These are phyloP conservation scores for Polydrusus pterygomalis DNA, from an alignment of 2,888 invertebrate species.

Conservation along the genomic window DNA sequence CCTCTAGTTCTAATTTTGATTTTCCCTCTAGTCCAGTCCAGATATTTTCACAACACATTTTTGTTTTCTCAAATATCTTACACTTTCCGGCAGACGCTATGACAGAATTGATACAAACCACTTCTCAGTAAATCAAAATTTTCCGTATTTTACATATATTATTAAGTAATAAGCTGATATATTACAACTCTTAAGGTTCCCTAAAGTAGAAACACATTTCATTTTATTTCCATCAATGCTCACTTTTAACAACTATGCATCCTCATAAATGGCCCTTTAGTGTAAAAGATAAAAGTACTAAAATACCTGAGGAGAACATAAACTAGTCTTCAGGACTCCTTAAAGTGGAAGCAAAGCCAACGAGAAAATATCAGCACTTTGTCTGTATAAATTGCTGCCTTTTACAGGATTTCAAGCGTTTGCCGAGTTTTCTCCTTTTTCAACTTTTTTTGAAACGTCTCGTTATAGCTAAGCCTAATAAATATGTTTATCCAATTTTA, in stretches of 20 bases:
- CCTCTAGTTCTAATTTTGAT: too few species aligned
- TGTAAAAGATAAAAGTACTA: slow-evolving; percentile 6
- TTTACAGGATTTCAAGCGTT: neutral
- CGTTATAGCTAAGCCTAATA: neutral
- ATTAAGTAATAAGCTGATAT: too few species aligned
- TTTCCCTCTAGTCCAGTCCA: too few species aligned
- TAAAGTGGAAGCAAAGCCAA: slow-evolving; percentile 23
- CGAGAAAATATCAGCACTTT: slow-evolving; percentile 20
- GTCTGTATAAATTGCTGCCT: neutral
- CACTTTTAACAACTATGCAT: slow-evolving; percentile 5
- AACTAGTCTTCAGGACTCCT: slow-evolving; percentile 10
- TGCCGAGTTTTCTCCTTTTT: neutral
- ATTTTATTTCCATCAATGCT: neutral
- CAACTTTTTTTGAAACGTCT: neutral
- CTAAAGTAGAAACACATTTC: neutral
- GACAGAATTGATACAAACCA: too few species aligned
- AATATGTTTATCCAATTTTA: neutral
- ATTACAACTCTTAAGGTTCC: too few species aligned
- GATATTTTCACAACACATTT: too few species aligned
- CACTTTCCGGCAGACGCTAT: too few species aligned
- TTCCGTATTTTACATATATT: too few species aligned
- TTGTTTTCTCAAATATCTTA: too few species aligned
- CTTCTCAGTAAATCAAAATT: too few species aligned
- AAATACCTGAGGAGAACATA: slow-evolving; percentile 12
- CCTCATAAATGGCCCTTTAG: slow-evolving; percentile 10